Evolutionary conservation across 2,113 vertebrate species (phyloP).

Genomic region (Otolemur garnettii): DNA sequence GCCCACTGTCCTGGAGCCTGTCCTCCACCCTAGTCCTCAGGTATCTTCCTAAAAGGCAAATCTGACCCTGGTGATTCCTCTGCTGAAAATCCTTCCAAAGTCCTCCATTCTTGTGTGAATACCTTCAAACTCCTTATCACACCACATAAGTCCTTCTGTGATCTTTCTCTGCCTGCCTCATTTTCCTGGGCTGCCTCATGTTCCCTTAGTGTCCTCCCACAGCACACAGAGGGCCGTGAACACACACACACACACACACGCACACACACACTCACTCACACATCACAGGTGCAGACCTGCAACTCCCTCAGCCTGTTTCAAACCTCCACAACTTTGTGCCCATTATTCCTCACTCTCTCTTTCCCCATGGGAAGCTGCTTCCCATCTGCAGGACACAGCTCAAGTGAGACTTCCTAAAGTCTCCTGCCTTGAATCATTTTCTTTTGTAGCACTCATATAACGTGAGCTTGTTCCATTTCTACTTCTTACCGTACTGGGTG

Average conservation of each 20-base stretch:
- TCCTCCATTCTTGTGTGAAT: not conserved
- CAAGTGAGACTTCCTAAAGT: not conserved
- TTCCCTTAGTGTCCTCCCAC: not conserved
- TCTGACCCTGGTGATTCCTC: not conserved
- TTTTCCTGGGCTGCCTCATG: not conserved
- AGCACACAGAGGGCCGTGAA: rapidly evolving
- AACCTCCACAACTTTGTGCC: not conserved
- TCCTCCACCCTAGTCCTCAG: not conserved
- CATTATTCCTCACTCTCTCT: no score
- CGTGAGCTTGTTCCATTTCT: not conserved
- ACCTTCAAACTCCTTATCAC: not conserved
- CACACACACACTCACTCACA: not conserved
- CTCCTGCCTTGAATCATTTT: not conserved
- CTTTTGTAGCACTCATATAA: not conserved
- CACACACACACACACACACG: not conserved
- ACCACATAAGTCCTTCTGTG: not conserved
- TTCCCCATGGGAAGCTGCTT: not conserved
- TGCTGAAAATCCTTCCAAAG: not conserved
- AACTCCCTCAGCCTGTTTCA: not conserved
- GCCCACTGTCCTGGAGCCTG: no score
- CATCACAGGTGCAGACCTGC: not conserved
- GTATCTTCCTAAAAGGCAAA: not conserved
- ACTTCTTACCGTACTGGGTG: not conserved
- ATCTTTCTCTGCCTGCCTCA: not conserved
- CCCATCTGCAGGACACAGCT: not conserved